Evolutionary conservation across 2,888 invertebrate genomes (phyloP), one percentile per base, ranked within the genome.

Genomic region (Agrilus cyanescens): DNA sequence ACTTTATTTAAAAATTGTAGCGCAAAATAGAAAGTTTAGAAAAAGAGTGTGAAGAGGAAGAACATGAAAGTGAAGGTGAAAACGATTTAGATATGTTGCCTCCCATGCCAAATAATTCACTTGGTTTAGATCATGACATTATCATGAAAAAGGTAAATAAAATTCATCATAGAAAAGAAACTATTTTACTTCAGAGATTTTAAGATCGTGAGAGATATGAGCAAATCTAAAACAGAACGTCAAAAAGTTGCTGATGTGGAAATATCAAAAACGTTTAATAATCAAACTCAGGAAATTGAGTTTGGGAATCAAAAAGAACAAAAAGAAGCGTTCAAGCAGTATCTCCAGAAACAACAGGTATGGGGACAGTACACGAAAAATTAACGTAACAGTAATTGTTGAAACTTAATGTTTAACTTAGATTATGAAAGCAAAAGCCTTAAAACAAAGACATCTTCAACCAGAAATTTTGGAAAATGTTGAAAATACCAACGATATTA

Each of bases 71-170:
- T 15, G 30, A 18, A 31, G 30, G 13, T 13, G 42, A 41, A 31
- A 43, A 43, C 20, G 45, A 45, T 20, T 46, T 52, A 32, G 65
- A 72, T 6, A 62, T 68, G 4, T 53, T 82, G 46, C 84, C 85
- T 8, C 37, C 44, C 46, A 87, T 87, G 85, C 75, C 77, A 1
- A 74, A 84, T 49, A 76, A 78, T 61, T 75, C 85, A 4, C 73
- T 79, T 32, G 83, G 82, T 0, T 63, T 88, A 37, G 74, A 86
- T 60, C 82, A 82, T 54, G 63, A 66, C 1, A 67, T 65, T 43
- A 80, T 86, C 34, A 74, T 85, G 74, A 69, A 57, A 16, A 55
- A 56, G 41, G 63, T 67, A 53, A 35, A 54, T 48, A 48, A 45
- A 40, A 51, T 58, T 25, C 8, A 10, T 20, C 7, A 6, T 20